Evolutionary conservation across 2,888 invertebrate genomes (phyloP).

Genomic region (Iselma pallidipennis): DNA sequence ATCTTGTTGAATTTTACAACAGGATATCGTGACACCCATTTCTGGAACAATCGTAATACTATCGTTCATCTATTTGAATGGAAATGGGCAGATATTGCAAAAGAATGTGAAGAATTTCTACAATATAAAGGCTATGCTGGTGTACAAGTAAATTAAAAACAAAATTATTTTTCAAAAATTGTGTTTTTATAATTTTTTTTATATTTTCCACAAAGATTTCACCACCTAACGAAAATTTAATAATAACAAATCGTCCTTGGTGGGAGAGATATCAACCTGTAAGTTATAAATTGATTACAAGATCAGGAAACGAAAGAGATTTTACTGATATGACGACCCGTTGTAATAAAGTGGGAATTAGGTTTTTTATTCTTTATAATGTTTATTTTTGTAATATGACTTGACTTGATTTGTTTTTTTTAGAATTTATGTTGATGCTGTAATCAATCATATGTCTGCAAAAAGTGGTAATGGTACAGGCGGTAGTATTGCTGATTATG

Average conservation of each 20-base stretch:
- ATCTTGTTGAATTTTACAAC: too few relatives aligned
- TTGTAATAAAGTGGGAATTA: constrained; percentile 79
- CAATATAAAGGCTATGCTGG: constrained; percentile 75
- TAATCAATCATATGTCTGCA: constrained; percentile 78
- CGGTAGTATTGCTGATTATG: constrained; percentile 61
- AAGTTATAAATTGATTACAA: constrained; percentile 73
- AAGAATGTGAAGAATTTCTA: constrained; percentile 78
- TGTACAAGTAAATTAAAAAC: too few relatives aligned
- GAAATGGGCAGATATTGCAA: constrained; percentile 80
- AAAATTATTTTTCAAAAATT: too few relatives aligned
- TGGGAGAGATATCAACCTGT: constrained; percentile 90
- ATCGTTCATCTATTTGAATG: constrained; percentile 83
- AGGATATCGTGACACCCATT: constrained; percentile 65
- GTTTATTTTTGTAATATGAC: too few relatives aligned
- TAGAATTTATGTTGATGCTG: constrained; percentile 73
- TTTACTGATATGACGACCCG: constrained; percentile 76
- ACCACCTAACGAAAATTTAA: constrained; percentile 73
- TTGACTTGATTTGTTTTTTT: constrained; percentile 7
- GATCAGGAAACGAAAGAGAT: constrained; percentile 76
- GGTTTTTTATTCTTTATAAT: constrained; percentile 51
- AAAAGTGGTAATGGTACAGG: constrained; percentile 61
- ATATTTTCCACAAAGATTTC: too few relatives aligned
- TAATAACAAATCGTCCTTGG: constrained; percentile 72
- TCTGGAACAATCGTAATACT: constrained; percentile 61
- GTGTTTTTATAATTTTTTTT: too few relatives aligned